These are phyloP conservation scores for Entelurus aequoreus DNA, from an alignment of 2,113 vertebrate species.

Conservation along the genomic window DNA sequence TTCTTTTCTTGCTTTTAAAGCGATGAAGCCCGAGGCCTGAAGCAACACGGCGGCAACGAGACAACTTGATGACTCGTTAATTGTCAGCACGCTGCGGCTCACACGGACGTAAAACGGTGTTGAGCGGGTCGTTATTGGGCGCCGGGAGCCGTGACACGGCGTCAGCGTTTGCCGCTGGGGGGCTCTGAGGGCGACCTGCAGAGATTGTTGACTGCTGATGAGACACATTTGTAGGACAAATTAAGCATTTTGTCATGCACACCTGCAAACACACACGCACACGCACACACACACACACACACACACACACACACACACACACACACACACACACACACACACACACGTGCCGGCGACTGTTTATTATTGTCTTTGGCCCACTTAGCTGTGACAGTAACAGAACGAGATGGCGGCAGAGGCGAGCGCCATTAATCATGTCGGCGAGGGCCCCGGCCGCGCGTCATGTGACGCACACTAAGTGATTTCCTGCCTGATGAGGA, in stretches of 20 bases:
- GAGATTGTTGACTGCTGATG: no score
- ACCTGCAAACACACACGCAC: no score
- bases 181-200: no score
- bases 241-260: no score
- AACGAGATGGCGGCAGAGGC: constrained; percentile 72
- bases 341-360: constrained; percentile 50
- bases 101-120: neutral
- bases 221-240: constrained; percentile 15
- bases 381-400: constrained; percentile 75
- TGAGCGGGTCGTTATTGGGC: no score
- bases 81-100: neutral
- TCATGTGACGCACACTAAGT: constrained; percentile 56
- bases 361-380: constrained; percentile 76
- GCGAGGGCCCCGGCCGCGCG: constrained; percentile 49
- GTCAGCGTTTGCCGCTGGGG: no score
- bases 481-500: constrained; percentile 55
- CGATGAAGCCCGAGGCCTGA: neutral
- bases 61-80: neutral
- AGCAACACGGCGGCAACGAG: neutral
- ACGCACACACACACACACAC: neutral
- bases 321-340: neutral
- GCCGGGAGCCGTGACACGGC: no score
- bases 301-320: neutral
- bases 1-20: neutral
- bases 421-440: constrained; percentile 72